Evolutionary conservation across 2,797 vertebrate genomes (phyloP), one percentile per base, ranked within the genome.

Genomic region (Gallinago nigripennis): DNA sequence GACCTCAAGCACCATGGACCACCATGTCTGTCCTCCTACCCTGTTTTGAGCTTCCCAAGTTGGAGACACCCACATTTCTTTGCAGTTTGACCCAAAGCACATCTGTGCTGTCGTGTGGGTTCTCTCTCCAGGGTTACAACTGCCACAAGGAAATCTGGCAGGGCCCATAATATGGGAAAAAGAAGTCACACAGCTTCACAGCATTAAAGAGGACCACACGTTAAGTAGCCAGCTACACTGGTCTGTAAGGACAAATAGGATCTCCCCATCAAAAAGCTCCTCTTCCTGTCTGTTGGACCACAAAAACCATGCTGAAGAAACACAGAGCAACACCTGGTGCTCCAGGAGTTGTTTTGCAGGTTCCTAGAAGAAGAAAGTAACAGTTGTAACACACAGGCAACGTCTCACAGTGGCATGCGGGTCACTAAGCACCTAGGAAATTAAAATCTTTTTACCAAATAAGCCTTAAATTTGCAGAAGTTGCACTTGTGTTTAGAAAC

Each of bases 221-320:
- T 23, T 82, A 54, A 35, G n/a, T 9, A 58, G 41, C 73, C 82
- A 58, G 77, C 50, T 35, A 68, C 28, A 4, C 53, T 53, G 72
- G 48, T 94, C 89, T 86, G 84, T 64, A 45, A 53, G 86, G 61
- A 90, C 88, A 92, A 75, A 81, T 11, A 37, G 88, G 63, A 53
- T 81, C 90, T 91, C 86, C 50, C 23, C 66, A 43, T 20, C 43
- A 33, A 66, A 60, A 73, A 88, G 28, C n/a, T 91, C 43, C 16
- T 79, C 75, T 97, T 97, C 96, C 96, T 97, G 95, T 97, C 97
- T 91, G 97, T 97, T 97, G 95, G 33, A 92, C 97, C 97, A 94
- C 95, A 97, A 82, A 96, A 94, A 71, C 82, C 88, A 8, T 75
- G 92, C 69, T 83, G 48, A 73, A 93, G 77, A 93, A 63, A 66